Percentiles rank a stretch among this genome's conserved stretches.
phyloP scores from a whole-genome alignment of 2,797 vertebrate genomes.

The Sebastes taczanowskii region DNA sequence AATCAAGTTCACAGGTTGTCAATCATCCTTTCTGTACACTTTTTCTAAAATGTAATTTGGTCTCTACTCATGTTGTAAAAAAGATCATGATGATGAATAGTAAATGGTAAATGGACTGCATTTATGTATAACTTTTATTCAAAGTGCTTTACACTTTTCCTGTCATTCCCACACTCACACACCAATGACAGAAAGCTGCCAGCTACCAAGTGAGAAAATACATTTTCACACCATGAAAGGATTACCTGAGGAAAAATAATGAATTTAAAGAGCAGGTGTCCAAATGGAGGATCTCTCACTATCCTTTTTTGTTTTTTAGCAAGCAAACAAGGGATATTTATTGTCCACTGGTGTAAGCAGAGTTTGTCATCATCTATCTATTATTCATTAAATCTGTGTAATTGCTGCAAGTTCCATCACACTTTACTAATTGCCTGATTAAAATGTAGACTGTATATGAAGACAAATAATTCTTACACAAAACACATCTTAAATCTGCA shows the following conservation, averaged over 20 bases:
- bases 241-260: background rate
- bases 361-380: background rate
- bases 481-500: background rate
- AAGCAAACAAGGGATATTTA: background rate
- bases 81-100: background rate
- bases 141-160: background rate
- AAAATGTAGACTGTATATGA: background rate
- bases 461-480: background rate
- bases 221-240: background rate
- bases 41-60: background rate
- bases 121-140: background rate
- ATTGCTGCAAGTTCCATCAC: background rate
- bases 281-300: background rate
- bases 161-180: background rate
- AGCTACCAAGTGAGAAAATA: background rate
- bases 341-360: background rate
- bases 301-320: too few species aligned
- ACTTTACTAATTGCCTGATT: background rate
- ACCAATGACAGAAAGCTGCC: background rate
- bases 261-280: background rate
- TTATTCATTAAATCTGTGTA: background rate
- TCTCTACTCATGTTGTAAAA: background rate
- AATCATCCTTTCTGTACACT: background rate
- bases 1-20: background rate
- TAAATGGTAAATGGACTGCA: background rate